Conservation (phyloP, 2,797 vertebrate genomes). For the Megaceryle alcyon region DNA sequence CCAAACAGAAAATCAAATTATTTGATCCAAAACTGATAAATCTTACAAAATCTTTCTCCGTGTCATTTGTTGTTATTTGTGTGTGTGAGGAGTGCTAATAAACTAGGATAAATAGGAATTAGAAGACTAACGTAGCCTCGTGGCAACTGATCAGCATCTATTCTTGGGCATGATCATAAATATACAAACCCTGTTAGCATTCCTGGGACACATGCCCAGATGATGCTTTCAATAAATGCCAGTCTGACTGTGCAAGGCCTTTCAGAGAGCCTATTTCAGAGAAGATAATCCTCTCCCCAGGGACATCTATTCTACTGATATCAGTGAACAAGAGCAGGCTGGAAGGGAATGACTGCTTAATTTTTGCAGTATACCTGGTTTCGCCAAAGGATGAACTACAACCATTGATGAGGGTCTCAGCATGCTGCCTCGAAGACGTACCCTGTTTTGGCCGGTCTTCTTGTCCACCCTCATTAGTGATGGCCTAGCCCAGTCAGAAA, state of each 20-base stretch:
- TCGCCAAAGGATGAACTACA: constrained; percentile 90
- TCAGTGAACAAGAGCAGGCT: neutral
- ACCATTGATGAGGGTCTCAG: constrained; percentile 88
- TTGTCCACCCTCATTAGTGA: constrained; percentile 87
- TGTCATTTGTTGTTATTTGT: neutral
- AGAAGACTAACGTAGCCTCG: neutral
- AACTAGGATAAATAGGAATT: neutral
- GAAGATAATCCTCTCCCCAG: neutral
- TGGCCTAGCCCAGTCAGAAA: constrained; percentile 86
- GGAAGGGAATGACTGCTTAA: constrained; percentile 33
- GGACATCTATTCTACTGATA: neutral
- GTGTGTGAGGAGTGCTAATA: neutral
- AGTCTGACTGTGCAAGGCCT: neutral
- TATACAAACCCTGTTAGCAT: neutral
- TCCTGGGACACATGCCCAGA: neutral
- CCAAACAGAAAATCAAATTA: neutral
- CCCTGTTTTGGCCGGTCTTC: constrained; percentile 82
- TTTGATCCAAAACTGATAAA: neutral
- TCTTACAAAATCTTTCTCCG: neutral
- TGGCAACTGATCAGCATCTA: neutral
- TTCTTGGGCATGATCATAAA: neutral
- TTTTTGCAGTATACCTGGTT: constrained; percentile 86
- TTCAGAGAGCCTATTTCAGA: neutral
- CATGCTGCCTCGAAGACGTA: constrained; percentile 83
- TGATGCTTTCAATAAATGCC: neutral